Conservation (phyloP, 2,113 vertebrate genomes). For the Platysternon megacephalum region DNA sequence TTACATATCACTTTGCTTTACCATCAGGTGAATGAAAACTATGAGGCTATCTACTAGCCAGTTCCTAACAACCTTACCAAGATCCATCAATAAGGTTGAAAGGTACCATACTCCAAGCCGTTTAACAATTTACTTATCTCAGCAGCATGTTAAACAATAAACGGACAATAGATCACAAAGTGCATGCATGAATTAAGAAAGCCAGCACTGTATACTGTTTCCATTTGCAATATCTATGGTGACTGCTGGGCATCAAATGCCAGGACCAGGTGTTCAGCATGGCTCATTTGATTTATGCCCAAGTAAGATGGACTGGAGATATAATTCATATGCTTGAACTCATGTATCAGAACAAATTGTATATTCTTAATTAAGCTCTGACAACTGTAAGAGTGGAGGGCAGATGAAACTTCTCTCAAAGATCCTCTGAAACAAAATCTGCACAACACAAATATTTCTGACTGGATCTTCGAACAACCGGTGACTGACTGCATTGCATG, state of each 20-base stretch:
- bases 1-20: neutral
- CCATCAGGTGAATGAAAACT: neutral
- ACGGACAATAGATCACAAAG: neutral
- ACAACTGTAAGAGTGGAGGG: neutral
- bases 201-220: neutral
- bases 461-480: neutral
- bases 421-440: neutral
- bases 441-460: neutral
- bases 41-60: neutral
- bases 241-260: neutral
- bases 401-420: neutral
- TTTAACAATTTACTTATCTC: neutral
- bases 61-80: neutral
- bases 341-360: neutral
- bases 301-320: neutral
- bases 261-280: neutral
- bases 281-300: neutral
- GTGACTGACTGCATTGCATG: neutral
- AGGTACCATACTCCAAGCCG: neutral
- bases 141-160: neutral
- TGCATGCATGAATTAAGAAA: neutral
- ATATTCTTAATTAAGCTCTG: neutral
- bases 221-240: neutral
- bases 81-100: neutral
- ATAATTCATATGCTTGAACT: neutral